Conservation (phyloP, 2,888 invertebrate species). For the Ectemnius continuus region DNA sequence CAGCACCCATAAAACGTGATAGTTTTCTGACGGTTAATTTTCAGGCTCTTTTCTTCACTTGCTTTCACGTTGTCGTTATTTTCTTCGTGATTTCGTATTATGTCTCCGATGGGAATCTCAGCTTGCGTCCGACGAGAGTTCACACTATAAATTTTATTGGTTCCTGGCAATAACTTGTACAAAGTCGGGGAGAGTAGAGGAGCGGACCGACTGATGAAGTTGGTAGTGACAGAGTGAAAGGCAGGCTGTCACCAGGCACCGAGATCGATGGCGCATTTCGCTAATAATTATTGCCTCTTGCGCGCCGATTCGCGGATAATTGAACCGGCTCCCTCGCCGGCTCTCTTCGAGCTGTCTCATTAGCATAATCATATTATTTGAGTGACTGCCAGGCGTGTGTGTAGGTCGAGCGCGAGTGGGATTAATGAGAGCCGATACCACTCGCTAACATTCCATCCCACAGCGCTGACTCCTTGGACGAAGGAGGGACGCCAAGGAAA, state of each 20-base stretch:
- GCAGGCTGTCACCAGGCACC: constrained; percentile 36
- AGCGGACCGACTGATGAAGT: constrained; percentile 1
- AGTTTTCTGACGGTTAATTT: too few species aligned
- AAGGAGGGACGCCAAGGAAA: constrained; percentile 45
- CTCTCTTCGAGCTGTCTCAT: constrained; percentile 43
- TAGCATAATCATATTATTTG: constrained; percentile 72
- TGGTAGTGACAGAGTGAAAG: constrained; percentile 37
- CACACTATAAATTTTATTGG: constrained; percentile 28
- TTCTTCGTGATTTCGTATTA: too few species aligned
- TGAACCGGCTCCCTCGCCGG: constrained; percentile 39
- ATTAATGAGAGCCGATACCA: constrained; percentile 58
- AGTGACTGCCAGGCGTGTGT: constrained; percentile 58
- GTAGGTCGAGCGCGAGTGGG: constrained; percentile 63
- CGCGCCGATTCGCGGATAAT: constrained; percentile 45
- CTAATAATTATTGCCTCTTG: constrained; percentile 62
- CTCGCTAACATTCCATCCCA: constrained; percentile 60
- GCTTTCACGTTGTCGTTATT: too few species aligned
- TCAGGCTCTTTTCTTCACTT: too few species aligned
- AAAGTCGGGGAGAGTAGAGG: background rate
- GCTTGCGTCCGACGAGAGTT: too few species aligned
- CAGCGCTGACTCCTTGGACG: constrained; percentile 29
- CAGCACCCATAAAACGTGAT: too few species aligned
- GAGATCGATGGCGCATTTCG: constrained; percentile 68
- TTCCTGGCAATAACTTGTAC: constrained; percentile 10
- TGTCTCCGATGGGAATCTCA: too few species aligned